phyloP scores from a whole-genome alignment of 2,888 invertebrate species.

The Cistogaster globosa region DNA sequence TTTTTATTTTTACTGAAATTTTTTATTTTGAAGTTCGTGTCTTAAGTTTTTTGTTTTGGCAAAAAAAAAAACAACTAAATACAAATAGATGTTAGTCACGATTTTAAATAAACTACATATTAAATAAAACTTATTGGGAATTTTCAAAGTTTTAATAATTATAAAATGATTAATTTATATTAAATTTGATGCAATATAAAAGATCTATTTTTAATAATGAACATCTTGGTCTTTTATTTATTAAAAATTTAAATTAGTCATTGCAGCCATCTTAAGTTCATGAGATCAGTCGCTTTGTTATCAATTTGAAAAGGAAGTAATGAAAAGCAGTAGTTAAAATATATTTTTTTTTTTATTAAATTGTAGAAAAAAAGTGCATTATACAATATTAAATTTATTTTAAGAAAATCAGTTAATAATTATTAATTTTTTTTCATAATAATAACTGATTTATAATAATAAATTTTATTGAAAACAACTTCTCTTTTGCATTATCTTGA shows the following conservation, averaged over 20 bases:
- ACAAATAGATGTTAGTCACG: conserved; percentile 15
- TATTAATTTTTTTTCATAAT: too few species aligned
- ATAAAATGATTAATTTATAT: neutral
- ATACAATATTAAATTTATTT: too few species aligned
- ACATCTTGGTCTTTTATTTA: neutral
- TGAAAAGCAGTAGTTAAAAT: too few species aligned
- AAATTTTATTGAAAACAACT: too few species aligned
- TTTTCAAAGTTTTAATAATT: neutral
- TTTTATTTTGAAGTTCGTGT: conserved; percentile 20
- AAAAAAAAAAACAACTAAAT: neutral
- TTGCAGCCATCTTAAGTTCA: neutral
- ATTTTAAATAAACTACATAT: conserved; percentile 4
- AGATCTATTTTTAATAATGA: conserved; percentile 18
- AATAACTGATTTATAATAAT: too few species aligned
- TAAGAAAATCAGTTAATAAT: too few species aligned
- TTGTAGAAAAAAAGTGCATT: too few species aligned
- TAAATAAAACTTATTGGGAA: neutral
- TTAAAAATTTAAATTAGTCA: neutral
- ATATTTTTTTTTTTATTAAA: too few species aligned
- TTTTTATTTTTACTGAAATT: neutral
- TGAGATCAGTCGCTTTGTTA: too few species aligned
- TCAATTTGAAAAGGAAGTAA: too few species aligned
- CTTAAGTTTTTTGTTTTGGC: conserved; percentile 44
- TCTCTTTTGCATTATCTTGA: too few species aligned
- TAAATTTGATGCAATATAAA: neutral